A percentile compares a stretch with the other conserved stretches of the same genome.
Conservation (phyloP, 2,888 invertebrate species). For the Holacanthella duospinosa region DNA sequence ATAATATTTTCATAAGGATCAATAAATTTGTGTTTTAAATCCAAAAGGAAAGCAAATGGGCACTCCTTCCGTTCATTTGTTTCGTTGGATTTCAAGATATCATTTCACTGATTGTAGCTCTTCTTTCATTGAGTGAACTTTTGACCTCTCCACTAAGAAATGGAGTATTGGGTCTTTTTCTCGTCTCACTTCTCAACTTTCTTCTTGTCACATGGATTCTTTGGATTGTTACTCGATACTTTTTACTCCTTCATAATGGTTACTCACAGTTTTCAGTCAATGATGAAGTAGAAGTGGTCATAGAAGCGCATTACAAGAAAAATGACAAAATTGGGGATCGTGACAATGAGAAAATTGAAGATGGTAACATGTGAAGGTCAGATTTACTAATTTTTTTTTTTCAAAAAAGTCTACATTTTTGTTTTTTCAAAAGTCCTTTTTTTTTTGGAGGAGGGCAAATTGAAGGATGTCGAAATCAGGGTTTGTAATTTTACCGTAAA, state of each 20-base stretch:
- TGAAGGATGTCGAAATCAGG: too few relatives aligned
- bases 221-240: background rate
- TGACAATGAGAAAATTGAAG: too few relatives aligned
- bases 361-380: too few relatives aligned
- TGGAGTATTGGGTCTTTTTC: background rate
- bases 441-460: too few relatives aligned
- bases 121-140: background rate
- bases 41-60: background rate
- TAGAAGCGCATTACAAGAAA: too few relatives aligned
- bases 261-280: background rate
- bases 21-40: background rate
- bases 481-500: too few relatives aligned
- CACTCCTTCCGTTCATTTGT: background rate
- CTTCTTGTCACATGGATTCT: background rate
- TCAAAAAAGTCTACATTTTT: too few relatives aligned
- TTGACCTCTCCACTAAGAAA: background rate
- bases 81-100: background rate
- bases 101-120: background rate
- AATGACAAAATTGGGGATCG: too few relatives aligned
- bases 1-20: background rate
- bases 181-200: background rate
- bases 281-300: background rate
- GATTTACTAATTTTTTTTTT: too few relatives aligned
- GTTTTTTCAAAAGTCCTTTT: too few relatives aligned
- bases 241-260: background rate